Base-by-base conservation (phyloP, 1,140 invertebrate genomes). In the Manduca sexta region DNA sequence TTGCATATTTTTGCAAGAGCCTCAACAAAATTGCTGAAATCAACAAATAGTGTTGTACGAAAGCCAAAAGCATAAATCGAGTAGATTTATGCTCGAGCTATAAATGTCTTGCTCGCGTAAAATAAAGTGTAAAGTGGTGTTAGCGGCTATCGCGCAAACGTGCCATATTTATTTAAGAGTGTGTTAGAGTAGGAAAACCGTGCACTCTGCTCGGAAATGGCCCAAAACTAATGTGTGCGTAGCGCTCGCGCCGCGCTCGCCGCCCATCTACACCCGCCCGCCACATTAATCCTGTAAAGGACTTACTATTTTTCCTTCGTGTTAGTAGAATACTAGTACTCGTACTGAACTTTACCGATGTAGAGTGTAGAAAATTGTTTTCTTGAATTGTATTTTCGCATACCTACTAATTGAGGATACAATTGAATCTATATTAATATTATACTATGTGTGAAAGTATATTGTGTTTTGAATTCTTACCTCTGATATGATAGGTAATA, bases 101-200 rank as follows among this genome's bases (percentile, higher is more conserved):
- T 79, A 80, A 77, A 80, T 77, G 62, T 60, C 60, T 52, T 51
- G 39, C 49, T 48, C 49, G 40, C 42, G 18, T 39, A 49, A 49
- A 59, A 60, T 61, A 72, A 74, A 83, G 76, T 79, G 76, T 80
- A 67, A 75, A 80, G 71, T 74, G 72, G 64, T 83, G 75, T 80
- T 78, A 72, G 71, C 53, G 59, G 69, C 71, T 69, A 82, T 77
- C 57, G 68, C 72, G 58, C 64, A 71, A 79, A 83, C 76, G 79
- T 81, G 75, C 61, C 67, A 65, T 83, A 83, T 83, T 83, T 83
- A 83, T 83, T 83, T 83, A 81, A 73, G 69, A 64, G 67, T 49
- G 59, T 67, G 47, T 65, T 64, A 70, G 58, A 51, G 60, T 52
- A 61, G 56, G 65, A 64, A 65, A 72, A 72, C 64, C 59, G 60